Conservation (phyloP, 2,888 invertebrate species). For the Schrankia costaestrigalis region DNA sequence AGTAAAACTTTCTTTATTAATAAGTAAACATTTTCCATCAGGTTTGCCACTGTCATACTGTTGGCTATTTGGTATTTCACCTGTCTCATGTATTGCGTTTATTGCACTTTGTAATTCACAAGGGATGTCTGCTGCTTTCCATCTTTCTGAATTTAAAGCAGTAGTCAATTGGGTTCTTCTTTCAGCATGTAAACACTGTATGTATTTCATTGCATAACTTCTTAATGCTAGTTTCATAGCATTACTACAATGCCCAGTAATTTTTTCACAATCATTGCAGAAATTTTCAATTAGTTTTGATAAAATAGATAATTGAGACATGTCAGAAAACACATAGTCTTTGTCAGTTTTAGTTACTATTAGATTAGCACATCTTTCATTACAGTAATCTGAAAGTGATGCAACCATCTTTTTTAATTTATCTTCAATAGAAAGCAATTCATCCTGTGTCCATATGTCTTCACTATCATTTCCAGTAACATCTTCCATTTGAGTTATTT, state of each 20-base stretch:
- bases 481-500: constrained; percentile 83
- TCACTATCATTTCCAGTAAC: constrained; percentile 83
- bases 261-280: constrained; percentile 86
- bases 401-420: constrained; percentile 89
- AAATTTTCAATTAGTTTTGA: constrained; percentile 90
- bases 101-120: constrained; percentile 93
- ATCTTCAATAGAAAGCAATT: constrained; percentile 84
- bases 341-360: constrained; percentile 89
- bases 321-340: constrained; percentile 85
- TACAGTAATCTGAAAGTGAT: constrained; percentile 94
- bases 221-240: constrained; percentile 91
- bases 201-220: constrained; percentile 93
- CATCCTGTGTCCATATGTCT: constrained; percentile 85
- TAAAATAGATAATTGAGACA: constrained; percentile 87
- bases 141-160: constrained; percentile 93
- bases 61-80: constrained; percentile 65
- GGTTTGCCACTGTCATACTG: constrained; percentile 62
- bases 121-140: constrained; percentile 96
- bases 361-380: constrained; percentile 94
- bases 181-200: constrained; percentile 94
- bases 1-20: constrained; percentile 87
- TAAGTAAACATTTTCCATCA: constrained; percentile 80
- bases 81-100: constrained; percentile 82
- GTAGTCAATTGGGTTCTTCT: constrained; percentile 91
- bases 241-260: constrained; percentile 88